Evolutionary conservation across 2,888 invertebrate species (phyloP).

Genomic region (Hecatera dysodea): DNA sequence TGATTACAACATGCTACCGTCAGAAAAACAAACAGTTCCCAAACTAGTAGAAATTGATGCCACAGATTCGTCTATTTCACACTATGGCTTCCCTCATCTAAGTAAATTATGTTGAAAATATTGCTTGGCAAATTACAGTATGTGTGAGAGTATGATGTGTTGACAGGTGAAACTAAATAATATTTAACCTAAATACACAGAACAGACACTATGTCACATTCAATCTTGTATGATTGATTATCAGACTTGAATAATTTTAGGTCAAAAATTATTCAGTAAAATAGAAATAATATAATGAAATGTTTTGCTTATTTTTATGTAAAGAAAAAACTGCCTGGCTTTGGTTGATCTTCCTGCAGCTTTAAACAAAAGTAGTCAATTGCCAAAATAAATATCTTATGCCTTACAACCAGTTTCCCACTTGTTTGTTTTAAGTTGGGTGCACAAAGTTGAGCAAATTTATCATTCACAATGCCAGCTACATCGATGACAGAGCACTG

Average conservation of each 20-base stretch:
- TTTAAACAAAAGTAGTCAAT: not conserved
- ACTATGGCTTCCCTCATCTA: slow-evolving; percentile 96
- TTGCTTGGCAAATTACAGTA: not conserved
- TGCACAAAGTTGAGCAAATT: slow-evolving; percentile 93
- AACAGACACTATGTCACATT: not conserved
- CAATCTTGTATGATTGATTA: not conserved
- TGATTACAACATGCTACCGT: slow-evolving; percentile 95
- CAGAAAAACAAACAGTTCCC: slow-evolving; percentile 86
- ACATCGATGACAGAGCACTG: slow-evolving; percentile 94
- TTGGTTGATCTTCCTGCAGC: too few relatives aligned
- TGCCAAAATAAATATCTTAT: not conserved
- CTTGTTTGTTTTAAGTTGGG: slow-evolving; percentile 85
- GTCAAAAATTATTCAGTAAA: too few relatives aligned
- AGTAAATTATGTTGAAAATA: slow-evolving; percentile 81
- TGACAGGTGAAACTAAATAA: not conserved
- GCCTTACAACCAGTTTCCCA: not conserved
- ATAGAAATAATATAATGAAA: too few relatives aligned
- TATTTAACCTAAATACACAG: not conserved
- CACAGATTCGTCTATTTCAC: slow-evolving; percentile 94
- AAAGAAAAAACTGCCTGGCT: too few relatives aligned
- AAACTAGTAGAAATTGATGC: slow-evolving; percentile 94
- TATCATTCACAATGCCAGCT: slow-evolving; percentile 93
- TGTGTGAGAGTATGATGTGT: not conserved
- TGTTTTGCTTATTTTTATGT: not conserved
- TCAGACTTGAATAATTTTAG: not conserved